Conservation (phyloP, 2,888 invertebrate species). For the Scaptomyza polygonia region DNA sequence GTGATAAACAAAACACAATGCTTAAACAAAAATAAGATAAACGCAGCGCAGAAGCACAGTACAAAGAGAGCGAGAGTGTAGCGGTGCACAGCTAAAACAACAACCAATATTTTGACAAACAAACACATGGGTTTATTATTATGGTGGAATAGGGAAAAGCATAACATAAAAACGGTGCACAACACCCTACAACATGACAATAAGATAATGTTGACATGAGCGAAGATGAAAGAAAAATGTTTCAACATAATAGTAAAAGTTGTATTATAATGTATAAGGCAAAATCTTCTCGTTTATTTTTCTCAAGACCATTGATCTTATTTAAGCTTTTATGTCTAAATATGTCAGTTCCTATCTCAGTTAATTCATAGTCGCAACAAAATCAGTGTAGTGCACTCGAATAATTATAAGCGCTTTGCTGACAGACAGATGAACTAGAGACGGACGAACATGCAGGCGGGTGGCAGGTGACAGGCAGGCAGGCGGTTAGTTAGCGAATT, state of each 20-base stretch:
- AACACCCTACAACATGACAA: slow-evolving; percentile 21
- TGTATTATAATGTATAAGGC: too few relatives aligned
- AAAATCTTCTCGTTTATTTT: not conserved
- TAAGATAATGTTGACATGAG: not conserved
- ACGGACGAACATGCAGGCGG: slow-evolving; percentile 26
- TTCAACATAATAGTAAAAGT: too few relatives aligned
- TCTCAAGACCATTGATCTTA: not conserved
- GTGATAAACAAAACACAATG: slow-evolving; percentile 49
- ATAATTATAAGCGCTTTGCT: slow-evolving; percentile 57
- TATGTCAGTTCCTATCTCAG: too few relatives aligned
- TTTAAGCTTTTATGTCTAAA: not conserved
- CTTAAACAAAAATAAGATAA: slow-evolving; percentile 35
- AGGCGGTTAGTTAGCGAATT: slow-evolving; percentile 54
- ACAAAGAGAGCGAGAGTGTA: slow-evolving; percentile 3
- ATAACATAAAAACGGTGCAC: not conserved
- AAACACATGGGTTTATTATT: slow-evolving; percentile 53
- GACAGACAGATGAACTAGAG: slow-evolving; percentile 10
- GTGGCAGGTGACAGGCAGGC: slow-evolving; percentile 33
- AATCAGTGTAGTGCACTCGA: slow-evolving; percentile 35
- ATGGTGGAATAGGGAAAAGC: slow-evolving; percentile 12
- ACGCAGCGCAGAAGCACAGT: slow-evolving; percentile 9
- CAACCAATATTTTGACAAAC: slow-evolving; percentile 47
- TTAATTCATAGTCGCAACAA: not conserved
- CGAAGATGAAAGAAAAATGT: not conserved
- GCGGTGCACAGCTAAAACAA: slow-evolving; percentile 40